Percentiles rank a stretch among this genome's conserved stretches.
phyloP scores from a whole-genome alignment of 2,113 vertebrate species.

The Nymphicus hollandicus region DNA sequence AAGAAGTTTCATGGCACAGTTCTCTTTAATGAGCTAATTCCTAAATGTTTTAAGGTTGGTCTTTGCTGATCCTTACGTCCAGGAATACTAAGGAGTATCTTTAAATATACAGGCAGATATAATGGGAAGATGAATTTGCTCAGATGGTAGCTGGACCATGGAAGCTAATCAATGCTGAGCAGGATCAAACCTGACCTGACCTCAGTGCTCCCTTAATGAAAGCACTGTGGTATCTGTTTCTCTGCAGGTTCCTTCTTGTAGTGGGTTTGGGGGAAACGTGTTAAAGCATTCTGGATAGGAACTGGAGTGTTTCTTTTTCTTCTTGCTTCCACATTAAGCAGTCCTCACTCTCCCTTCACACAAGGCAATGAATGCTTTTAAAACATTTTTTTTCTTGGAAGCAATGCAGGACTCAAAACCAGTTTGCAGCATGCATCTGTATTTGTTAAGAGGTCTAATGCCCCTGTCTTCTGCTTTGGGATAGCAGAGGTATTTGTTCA shows the following conservation, averaged over 20 bases:
- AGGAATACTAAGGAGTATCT: background rate
- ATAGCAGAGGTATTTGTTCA: background rate
- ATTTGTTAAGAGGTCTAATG: background rate
- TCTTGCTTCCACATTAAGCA: background rate
- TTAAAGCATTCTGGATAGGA: background rate
- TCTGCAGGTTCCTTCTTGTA: background rate
- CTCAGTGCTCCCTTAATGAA: background rate
- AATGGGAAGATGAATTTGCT: background rate
- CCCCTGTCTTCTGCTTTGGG: background rate
- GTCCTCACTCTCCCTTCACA: background rate
- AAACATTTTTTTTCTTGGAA: background rate
- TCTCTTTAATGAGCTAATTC: background rate
- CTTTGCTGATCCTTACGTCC: background rate
- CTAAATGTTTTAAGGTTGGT: background rate
- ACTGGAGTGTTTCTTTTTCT: background rate
- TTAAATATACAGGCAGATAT: background rate
- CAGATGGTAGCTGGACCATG: background rate
- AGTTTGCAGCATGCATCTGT: background rate
- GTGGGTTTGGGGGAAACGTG: background rate
- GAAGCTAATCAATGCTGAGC: background rate
- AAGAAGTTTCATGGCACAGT: background rate
- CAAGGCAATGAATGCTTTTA: background rate
- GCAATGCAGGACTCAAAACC: background rate
- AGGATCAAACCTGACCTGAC: background rate
- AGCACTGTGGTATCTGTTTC: background rate